Evolutionary conservation across 2,797 vertebrate species (phyloP), one percentile per base, ranked within the genome.

Genomic region (Poeciliopsis infans): DNA sequence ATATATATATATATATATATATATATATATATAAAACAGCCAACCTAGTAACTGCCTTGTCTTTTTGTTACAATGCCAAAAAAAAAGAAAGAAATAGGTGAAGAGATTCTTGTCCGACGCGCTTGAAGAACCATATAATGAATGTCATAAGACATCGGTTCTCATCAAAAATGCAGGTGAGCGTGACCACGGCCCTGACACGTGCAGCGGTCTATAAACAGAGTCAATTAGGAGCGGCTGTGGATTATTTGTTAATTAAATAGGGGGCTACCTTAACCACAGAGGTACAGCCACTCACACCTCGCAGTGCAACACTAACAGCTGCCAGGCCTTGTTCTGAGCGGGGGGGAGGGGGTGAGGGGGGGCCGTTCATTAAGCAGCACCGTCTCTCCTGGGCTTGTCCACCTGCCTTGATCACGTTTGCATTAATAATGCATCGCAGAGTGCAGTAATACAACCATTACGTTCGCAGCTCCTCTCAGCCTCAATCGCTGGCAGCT

Each of bases 201-300:
- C 85, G 15, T 82, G 87, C 81, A 77, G 88, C 72, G 87, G 74
- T 88, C 88, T 87, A 74, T 91, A 92, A 93, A 89, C 89, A 89
- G 91, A 94, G 95, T 96, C 95, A 95, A 94, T 96, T 95, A 95
- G 88, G 78, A 90, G 89, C 75, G 91, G 93, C 92, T 93, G 93
- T 92, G 90, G 94, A 95, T 95, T 95, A 95, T 96, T 96, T 95
- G 95, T 96, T 96, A 96, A 96, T 96, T 95, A 96, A 96, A 96
- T 95, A 93, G 91, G 82, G 94, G 88, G 93, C 51, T 92, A 92
- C 87, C 87, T 90, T 90, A 90, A 86, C 83, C 90, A 85, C 93
- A 90, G 75, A 92, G 93, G 95, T 93, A 78, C 89, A 91, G 88
- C 79, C 81, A 90, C 92, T 94, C 94, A 91, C 95, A 94, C 94